Percentiles rank a stretch among this genome's conserved stretches.
Conservation (phyloP, 2,888 invertebrate genomes). For the Adelognathus sp. region DNA sequence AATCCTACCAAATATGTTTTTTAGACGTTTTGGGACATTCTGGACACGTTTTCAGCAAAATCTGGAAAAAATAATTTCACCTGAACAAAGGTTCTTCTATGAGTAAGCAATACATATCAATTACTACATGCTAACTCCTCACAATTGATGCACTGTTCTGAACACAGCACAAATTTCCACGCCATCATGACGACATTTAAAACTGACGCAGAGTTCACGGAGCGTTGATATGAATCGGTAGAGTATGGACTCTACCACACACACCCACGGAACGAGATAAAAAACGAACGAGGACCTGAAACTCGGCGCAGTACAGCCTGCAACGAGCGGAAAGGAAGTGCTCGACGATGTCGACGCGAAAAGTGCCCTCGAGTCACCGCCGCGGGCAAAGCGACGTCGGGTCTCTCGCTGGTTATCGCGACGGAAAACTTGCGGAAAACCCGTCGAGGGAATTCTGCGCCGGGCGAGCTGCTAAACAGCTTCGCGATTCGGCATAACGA, state of each 20-base stretch:
- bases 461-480: slow-evolving; percentile 12
- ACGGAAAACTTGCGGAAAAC: slow-evolving; percentile 39
- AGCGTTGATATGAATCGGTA: slow-evolving; percentile 8
- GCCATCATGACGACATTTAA: not conserved
- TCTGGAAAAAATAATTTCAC: no score
- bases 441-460: slow-evolving; percentile 1
- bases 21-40: no score
- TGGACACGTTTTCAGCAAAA: no score
- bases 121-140: no score
- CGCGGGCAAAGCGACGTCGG: not conserved
- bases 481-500: slow-evolving; percentile 21
- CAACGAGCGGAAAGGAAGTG: slow-evolving; percentile 7
- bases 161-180: not conserved
- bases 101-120: no score
- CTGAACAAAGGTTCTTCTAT: no score
- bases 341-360: slow-evolving; percentile 29
- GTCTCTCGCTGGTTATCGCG: slow-evolving; percentile 13
- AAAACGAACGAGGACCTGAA: no score
- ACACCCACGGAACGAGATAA: no score
- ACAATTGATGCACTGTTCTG: not conserved
- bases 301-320: not conserved
- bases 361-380: slow-evolving; percentile 9
- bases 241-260: slow-evolving; percentile 6
- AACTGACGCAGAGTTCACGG: not conserved
- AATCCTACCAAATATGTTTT: no score